Percentiles rank a stretch among this genome's conserved stretches.
phyloP scores from a whole-genome alignment of 2,888 invertebrate genomes.

The Clepsis dumicolana region DNA sequence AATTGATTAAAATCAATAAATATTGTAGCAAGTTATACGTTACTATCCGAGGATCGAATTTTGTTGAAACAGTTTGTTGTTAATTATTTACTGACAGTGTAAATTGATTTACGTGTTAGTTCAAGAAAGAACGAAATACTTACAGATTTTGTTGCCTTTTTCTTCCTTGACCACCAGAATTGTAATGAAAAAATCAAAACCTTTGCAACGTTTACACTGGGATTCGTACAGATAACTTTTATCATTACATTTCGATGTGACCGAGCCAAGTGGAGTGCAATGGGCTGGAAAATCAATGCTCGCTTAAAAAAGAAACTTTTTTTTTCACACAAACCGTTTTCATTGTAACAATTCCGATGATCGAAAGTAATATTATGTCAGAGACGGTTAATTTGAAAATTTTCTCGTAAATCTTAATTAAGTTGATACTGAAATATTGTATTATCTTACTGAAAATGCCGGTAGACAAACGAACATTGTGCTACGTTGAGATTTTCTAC shows the following conservation, averaged over 20 bases:
- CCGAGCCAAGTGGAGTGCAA: constrained; percentile 22
- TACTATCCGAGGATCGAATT: too few species aligned
- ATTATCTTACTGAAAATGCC: too few species aligned
- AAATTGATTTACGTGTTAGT: too few species aligned
- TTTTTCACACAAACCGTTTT: constrained; percentile 16
- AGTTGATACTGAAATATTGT: background rate
- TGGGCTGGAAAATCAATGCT: constrained; percentile 32
- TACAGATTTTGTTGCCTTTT: too few species aligned
- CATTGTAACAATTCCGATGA: constrained; percentile 16
- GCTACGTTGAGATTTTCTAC: background rate
- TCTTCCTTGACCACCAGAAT: constrained; percentile 3
- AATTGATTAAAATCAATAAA: too few species aligned
- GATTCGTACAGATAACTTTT: constrained; percentile 3
- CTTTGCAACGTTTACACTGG: background rate
- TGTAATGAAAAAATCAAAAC: constrained; percentile 18
- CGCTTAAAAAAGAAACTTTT: constrained; percentile 16
- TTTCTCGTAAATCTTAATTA: too few species aligned
- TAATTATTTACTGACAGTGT: too few species aligned
- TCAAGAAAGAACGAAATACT: too few species aligned
- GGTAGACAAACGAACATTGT: background rate
- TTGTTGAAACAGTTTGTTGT: too few species aligned
- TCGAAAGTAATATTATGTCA: constrained; percentile 2
- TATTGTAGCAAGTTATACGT: too few species aligned
- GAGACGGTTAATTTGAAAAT: background rate
- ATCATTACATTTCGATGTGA: constrained; percentile 32